These are phyloP conservation scores for Campoplex capitator DNA, from an alignment of 2,888 invertebrate genomes.

Conservation along the genomic window DNA sequence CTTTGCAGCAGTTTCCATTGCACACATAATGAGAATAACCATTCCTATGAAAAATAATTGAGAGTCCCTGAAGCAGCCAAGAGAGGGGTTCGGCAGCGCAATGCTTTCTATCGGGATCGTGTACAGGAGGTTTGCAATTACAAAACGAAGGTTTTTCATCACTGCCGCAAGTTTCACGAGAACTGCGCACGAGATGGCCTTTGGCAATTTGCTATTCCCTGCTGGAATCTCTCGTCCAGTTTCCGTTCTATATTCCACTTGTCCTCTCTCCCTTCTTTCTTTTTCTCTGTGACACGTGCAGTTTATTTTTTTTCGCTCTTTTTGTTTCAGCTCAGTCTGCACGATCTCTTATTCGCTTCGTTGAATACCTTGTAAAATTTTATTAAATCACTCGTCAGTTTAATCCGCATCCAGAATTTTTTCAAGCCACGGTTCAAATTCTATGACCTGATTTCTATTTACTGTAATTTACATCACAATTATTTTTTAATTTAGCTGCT, in stretches of 20 bases:
- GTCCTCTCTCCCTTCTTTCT: constrained; percentile 13
- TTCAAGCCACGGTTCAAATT: neutral
- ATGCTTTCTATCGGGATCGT: constrained; percentile 49
- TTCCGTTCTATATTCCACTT: constrained; percentile 39
- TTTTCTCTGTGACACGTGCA: constrained; percentile 2
- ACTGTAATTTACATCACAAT: neutral
- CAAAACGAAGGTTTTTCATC: constrained; percentile 59
- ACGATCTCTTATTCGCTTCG: constrained; percentile 7
- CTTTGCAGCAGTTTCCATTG: constrained; percentile 5
- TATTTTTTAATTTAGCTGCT: neutral
- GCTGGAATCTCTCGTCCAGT: constrained; percentile 46
- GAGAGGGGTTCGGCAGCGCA: neutral
- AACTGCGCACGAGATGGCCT: constrained; percentile 25
- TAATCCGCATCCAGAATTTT: constrained; percentile 2
- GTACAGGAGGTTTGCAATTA: constrained; percentile 50
- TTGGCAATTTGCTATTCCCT: constrained; percentile 58
- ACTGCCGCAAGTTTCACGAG: neutral
- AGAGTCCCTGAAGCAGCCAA: constrained; percentile 43
- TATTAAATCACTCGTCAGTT: constrained; percentile 6
- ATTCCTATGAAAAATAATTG: constrained; percentile 60
- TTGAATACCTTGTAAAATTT: neutral
- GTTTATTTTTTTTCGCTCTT: neutral
- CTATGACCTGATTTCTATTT: neutral
- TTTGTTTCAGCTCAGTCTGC: constrained; percentile 8
- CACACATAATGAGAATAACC: constrained; percentile 54